phyloP scores from a whole-genome alignment of 2,888 invertebrate species.

The Heteropelma amictum region DNA sequence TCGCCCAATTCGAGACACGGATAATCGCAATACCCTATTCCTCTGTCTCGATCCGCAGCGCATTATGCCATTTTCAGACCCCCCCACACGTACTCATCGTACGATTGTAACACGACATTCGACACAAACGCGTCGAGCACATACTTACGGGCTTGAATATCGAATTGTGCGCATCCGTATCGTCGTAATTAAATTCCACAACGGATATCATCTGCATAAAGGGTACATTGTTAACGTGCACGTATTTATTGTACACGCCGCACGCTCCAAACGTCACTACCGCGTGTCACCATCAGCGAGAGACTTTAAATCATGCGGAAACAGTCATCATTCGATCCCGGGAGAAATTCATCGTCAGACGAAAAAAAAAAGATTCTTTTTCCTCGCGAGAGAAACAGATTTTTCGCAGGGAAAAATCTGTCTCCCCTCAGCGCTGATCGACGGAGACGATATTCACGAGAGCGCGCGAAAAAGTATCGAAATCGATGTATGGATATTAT shows the following conservation, averaged over 20 bases:
- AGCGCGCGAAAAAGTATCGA: constrained; percentile 11
- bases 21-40: too few species aligned
- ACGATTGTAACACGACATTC: neutral
- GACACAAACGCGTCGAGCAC: neutral
- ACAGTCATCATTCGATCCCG: neutral
- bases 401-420: too few species aligned
- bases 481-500: constrained; percentile 2
- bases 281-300: too few species aligned
- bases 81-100: too few species aligned
- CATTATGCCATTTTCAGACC: too few species aligned
- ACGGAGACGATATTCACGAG: neutral
- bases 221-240: neutral
- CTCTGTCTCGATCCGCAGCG: too few species aligned
- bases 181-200: constrained; percentile 12
- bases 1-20: too few species aligned
- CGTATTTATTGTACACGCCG: too few species aligned
- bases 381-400: neutral
- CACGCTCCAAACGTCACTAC: too few species aligned
- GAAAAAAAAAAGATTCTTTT: neutral
- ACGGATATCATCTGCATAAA: too few species aligned
- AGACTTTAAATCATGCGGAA: neutral
- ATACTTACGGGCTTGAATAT: neutral
- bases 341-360: neutral
- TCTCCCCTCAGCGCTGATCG: too few species aligned
- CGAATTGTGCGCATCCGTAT: neutral